phyloP scores from a whole-genome alignment of 1,140 invertebrate species.

The Homarus americanus region DNA sequence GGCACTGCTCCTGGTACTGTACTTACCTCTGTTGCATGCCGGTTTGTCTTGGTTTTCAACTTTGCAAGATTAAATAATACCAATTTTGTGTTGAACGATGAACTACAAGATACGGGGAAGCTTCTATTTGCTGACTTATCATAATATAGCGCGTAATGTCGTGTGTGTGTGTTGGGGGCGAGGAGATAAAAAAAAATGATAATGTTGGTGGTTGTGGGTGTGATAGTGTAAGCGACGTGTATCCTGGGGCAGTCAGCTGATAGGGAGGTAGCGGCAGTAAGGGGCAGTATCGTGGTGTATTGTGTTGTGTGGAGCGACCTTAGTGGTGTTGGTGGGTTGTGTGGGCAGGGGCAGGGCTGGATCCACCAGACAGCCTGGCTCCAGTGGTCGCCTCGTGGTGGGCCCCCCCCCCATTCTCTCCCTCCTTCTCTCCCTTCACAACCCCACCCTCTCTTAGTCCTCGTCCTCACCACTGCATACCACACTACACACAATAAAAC shows the following conservation, averaged over 20 bases:
- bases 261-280: slow-evolving; percentile 9
- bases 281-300: slow-evolving; percentile 21
- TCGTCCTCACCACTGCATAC: too few relatives aligned
- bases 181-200: too few relatives aligned
- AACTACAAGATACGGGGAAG: too few relatives aligned
- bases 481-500: too few relatives aligned
- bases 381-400: slow-evolving; percentile 50
- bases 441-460: neutral
- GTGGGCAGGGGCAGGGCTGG: slow-evolving; percentile 31
- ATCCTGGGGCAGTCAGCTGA: slow-evolving; percentile 45
- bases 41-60: too few relatives aligned
- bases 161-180: neutral
- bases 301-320: slow-evolving; percentile 42
- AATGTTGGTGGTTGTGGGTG: neutral
- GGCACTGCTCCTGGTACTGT: too few relatives aligned
- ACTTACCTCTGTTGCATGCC: too few relatives aligned
- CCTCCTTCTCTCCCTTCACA: neutral
- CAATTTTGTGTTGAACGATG: too few relatives aligned
- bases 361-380: slow-evolving; percentile 68
- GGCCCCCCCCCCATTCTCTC: neutral
- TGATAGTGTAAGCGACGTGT: slow-evolving; percentile 16
- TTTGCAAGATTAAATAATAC: too few relatives aligned
- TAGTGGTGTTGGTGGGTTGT: slow-evolving; percentile 10
- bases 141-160: too few relatives aligned
- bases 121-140: too few relatives aligned